Evolutionary conservation across 2,113 vertebrate species (phyloP).

Genomic region (Aphelocoma coerulescens): DNA sequence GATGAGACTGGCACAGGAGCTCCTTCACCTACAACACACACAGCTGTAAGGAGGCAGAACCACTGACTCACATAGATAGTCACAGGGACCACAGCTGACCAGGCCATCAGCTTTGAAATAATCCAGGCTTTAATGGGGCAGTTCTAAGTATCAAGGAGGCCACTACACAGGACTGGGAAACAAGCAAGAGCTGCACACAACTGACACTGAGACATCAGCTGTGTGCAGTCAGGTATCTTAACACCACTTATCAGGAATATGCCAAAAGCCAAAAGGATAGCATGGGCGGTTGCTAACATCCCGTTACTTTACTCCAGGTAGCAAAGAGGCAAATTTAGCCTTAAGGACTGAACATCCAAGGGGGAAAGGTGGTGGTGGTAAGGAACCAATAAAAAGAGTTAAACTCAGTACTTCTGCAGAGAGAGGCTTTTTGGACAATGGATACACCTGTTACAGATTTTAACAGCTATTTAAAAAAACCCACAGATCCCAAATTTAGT

Average conservation of each 20-base stretch:
- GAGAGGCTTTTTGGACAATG: neutral
- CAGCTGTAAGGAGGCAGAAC: neutral
- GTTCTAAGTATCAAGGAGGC: neutral
- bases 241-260: neutral
- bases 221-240: neutral
- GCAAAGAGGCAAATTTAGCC: neutral
- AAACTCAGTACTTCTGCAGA: neutral
- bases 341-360: neutral
- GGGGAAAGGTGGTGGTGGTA: neutral
- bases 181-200: neutral
- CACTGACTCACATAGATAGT: rapidly evolving
- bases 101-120: neutral
- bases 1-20: neutral
- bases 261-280: neutral
- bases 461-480: neutral
- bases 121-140: rapidly evolving
- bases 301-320: neutral
- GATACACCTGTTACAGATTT: neutral
- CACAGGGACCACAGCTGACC: neutral
- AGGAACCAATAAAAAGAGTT: neutral
- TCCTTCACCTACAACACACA: neutral
- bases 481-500: neutral
- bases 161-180: neutral
- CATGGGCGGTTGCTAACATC: neutral
- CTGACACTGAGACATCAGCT: neutral